A percentile compares a stretch with the other conserved stretches of the same genome.
These are phyloP conservation scores for Xenops minutus DNA, from an alignment of 2,797 vertebrate genomes.

Conservation along the genomic window DNA sequence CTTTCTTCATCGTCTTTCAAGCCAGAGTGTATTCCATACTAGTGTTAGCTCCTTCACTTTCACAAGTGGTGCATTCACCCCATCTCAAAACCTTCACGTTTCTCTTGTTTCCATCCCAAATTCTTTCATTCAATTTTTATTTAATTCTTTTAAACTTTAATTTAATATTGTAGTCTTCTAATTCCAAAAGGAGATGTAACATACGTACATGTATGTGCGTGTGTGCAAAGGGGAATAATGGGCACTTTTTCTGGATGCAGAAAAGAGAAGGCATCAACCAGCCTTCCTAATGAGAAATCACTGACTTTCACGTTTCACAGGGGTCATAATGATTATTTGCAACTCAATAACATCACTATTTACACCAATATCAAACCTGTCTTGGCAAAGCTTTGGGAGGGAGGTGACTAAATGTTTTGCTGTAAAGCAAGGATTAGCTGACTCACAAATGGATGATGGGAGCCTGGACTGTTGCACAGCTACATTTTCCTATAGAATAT, in stretches of 20 bases:
- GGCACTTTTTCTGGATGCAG: neutral
- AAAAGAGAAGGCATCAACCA: neutral
- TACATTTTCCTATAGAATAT: neutral
- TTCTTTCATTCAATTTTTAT: neutral
- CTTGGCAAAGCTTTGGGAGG: neutral
- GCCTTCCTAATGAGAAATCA: neutral
- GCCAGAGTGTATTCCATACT: neutral
- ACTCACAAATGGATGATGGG: neutral
- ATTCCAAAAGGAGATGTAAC: neutral
- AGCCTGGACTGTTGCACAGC: neutral
- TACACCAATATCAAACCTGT: neutral
- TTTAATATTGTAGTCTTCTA: neutral
- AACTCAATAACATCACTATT: neutral
- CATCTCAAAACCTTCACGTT: neutral
- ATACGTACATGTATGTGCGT: neutral
- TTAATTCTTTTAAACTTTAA: neutral
- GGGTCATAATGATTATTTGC: neutral
- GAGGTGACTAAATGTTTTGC: neutral
- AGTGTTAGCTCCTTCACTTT: neutral
- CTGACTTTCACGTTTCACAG: neutral
- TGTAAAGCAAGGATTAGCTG: neutral
- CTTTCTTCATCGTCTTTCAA: neutral
- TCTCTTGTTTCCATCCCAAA: neutral
- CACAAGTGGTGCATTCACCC: neutral
- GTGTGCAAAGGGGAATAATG: neutral